Percentiles rank a stretch among this genome's conserved stretches.
These are phyloP conservation scores for Sinonovacula constricta DNA, from an alignment of 1,140 invertebrate genomes.

Conservation along the genomic window DNA sequence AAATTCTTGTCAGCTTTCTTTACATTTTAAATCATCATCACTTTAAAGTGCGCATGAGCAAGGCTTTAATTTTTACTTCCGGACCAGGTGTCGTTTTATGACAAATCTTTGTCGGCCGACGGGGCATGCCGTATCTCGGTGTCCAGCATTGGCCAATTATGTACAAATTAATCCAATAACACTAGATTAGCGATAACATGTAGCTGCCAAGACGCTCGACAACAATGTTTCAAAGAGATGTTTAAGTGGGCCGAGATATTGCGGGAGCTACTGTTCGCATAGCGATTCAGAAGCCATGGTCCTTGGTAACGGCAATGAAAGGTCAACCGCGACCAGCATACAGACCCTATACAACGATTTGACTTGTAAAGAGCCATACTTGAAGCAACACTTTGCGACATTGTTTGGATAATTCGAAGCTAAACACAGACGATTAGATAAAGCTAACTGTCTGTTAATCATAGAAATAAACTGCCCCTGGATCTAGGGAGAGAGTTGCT, in stretches of 20 bases:
- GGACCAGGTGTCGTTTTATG: conserved; percentile 24
- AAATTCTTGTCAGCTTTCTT: too few relatives aligned
- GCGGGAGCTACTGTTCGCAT: neutral
- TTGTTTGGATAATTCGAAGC: conserved; percentile 18
- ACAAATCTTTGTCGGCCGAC: neutral
- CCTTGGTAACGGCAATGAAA: conserved; percentile 28
- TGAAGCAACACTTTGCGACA: conserved; percentile 2
- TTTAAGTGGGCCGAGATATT: conserved; percentile 17
- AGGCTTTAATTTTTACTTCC: neutral
- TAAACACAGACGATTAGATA: conserved; percentile 22
- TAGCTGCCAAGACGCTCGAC: neutral
- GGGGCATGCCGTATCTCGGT: conserved; percentile 39
- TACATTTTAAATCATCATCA: neutral
- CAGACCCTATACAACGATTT: too few relatives aligned
- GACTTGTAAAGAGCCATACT: conserved; percentile 1
- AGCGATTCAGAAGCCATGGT: neutral
- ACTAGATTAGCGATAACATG: conserved; percentile 28
- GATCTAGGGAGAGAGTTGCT: too few relatives aligned
- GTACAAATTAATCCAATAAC: conserved; percentile 54
- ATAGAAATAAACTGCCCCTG: conserved; percentile 6
- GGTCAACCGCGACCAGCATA: too few relatives aligned
- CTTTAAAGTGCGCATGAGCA: neutral
- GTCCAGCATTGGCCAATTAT: conserved; percentile 39
- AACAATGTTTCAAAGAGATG: conserved; percentile 25
- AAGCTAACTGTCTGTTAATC: conserved; percentile 17